Conservation (phyloP, 2,797 vertebrate species). For the Leuciscus waleckii region DNA sequence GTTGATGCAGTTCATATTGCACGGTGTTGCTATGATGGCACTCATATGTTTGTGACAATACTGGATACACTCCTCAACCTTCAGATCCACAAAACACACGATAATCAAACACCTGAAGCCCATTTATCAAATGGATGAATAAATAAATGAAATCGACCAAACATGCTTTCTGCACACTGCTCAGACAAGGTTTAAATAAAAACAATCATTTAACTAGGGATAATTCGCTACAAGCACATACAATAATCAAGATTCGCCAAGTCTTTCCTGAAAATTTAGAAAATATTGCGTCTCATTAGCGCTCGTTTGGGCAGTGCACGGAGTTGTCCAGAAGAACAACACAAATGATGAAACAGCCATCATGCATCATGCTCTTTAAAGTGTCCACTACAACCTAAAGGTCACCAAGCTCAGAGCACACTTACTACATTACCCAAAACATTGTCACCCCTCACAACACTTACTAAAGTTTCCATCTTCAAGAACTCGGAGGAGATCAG, state of each 20-base stretch:
- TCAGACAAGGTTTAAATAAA: not conserved
- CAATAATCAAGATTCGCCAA: not conserved
- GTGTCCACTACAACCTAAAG: slow-evolving; percentile 24
- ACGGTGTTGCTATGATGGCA: slow-evolving; percentile 91
- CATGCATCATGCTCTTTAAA: slow-evolving; percentile 52
- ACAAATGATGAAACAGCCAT: slow-evolving; percentile 34
- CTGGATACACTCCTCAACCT: slow-evolving; percentile 95
- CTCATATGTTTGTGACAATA: slow-evolving; percentile 97
- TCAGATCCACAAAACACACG: slow-evolving; percentile 50
- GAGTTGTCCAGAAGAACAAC: slow-evolving; percentile 1
- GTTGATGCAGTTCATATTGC: slow-evolving; percentile 99
- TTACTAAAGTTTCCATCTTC: slow-evolving; percentile 99
- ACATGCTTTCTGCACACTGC: slow-evolving; percentile 20
- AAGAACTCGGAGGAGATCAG: slow-evolving; percentile 99
- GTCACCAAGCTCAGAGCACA: slow-evolving; percentile 47
- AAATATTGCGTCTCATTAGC: not conserved
- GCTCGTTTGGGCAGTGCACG: slow-evolving; percentile 32
- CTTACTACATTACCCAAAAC: slow-evolving; percentile 41
- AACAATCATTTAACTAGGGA: not conserved
- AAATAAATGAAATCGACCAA: not conserved
- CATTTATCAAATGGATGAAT: slow-evolving; percentile 4
- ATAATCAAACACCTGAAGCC: not conserved
- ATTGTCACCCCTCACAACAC: slow-evolving; percentile 74
- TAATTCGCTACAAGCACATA: not conserved
- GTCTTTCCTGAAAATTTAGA: not conserved